Conservation (phyloP, 2,797 vertebrate species). For the Perodicticus potto region DNA sequence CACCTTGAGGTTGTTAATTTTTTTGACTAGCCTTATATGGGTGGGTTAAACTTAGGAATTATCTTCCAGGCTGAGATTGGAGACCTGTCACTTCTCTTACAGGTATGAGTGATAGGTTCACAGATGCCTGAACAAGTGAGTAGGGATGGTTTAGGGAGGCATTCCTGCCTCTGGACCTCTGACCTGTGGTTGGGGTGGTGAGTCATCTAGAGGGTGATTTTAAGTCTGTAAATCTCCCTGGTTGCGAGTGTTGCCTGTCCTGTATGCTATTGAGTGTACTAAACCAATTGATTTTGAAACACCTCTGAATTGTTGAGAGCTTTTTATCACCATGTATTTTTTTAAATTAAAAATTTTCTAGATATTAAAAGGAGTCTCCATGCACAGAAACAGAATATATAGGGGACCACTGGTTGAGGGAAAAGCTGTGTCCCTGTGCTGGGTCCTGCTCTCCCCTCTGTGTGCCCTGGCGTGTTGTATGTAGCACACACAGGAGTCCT, state of each 20-base stretch:
- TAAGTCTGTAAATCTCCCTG: background rate
- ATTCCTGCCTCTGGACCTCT: background rate
- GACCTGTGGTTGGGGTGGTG: background rate
- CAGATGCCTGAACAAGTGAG: background rate
- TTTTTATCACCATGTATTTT: background rate
- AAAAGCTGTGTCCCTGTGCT: too few relatives aligned
- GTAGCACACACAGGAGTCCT: rapidly evolving
- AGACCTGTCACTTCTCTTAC: background rate
- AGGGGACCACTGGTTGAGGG: background rate
- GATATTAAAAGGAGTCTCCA: background rate
- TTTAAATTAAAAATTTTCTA: background rate
- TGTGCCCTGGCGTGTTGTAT: background rate
- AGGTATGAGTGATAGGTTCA: background rate
- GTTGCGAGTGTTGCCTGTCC: background rate
- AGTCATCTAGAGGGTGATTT: background rate
- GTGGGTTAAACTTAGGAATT: background rate
- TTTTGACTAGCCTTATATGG: background rate
- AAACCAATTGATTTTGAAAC: background rate
- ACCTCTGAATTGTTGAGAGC: background rate
- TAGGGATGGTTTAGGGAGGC: background rate
- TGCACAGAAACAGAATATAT: background rate
- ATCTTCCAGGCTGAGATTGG: background rate
- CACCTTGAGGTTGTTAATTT: background rate
- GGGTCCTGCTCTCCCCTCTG: too few relatives aligned
- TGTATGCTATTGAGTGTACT: background rate